Base-by-base conservation (phyloP, 2,888 invertebrate genomes). In the Drosophila peninsularis region DNA sequence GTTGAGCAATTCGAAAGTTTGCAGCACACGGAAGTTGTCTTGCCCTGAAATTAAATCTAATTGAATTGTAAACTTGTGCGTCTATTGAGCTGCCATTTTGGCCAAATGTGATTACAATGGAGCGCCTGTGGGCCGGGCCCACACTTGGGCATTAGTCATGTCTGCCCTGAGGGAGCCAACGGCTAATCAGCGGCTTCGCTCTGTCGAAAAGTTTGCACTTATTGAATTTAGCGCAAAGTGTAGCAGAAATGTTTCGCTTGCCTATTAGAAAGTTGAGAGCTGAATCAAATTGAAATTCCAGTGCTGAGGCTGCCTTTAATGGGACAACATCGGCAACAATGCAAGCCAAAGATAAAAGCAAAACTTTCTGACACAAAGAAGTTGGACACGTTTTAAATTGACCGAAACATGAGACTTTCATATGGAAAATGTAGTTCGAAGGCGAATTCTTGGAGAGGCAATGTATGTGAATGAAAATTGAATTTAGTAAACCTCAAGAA, bases 71-170 rank as follows among this genome's bases (percentile, higher is more conserved):
- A 83, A 83, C 78, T 83, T 79, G 67, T 37, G 50, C 71, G 17
- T 71, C 50, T 76, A 77, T 76, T 76, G 78, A 66, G 77, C 63
- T 80, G 73, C 70, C 82, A 74, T 76, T 78, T 86, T 67, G 67
- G 60, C 55, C 67, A 87, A 83, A 83, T 83, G 87, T 84, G 87
- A 84, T 83, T 83, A 83, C 82, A 83, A 66, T 72, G 52, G n/a
- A 41, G 44, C 42, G 10, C 34, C 42, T 24, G 36, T 17, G 32
- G 4, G 36, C 34, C 27, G 27, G 52, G 10, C 32, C 39, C 36
- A 45, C 63, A 62, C 74, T 82, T 62, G 85, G 76, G 82, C 75
- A 83, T 82, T 82, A 87, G 83, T 87, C 87, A 81, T 82, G 82
- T 55, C 42, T 34, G 60, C 27, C 14, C 13, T 6, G 1, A 6